These are phyloP conservation scores for Notothenia coriiceps DNA, from an alignment of 2,113 vertebrate genomes.

Conservation along the genomic window DNA sequence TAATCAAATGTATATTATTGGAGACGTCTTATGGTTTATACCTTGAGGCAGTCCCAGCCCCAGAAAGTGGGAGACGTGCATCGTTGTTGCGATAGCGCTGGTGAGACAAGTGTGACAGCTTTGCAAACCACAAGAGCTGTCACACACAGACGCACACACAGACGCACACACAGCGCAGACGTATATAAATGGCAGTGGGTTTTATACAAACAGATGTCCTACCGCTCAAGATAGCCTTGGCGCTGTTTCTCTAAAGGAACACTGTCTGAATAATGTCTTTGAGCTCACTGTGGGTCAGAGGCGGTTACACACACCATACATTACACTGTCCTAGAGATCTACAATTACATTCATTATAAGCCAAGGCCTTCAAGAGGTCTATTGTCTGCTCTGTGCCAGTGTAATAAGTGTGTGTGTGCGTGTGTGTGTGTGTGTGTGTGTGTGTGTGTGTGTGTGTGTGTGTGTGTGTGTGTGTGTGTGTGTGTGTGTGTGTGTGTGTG, in stretches of 20 bases:
- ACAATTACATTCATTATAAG: conserved; percentile 79
- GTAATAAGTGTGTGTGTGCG: neutral
- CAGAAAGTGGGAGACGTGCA: conserved; percentile 13
- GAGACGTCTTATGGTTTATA: neutral
- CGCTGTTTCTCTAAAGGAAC: conserved; percentile 49
- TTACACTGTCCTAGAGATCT: conserved; percentile 73
- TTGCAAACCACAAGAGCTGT: conserved; percentile 22
- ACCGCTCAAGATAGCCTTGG: conserved; percentile 57
- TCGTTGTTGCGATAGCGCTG: neutral
- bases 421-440: neutral
- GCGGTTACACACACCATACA: conserved; percentile 56
- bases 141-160: conserved; percentile 2
- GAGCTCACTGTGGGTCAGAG: conserved; percentile 43
- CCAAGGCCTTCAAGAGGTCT: conserved; percentile 56
- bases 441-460: neutral
- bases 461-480: neutral
- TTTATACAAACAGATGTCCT: conserved; percentile 69
- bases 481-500: neutral
- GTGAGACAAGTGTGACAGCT: conserved; percentile 40
- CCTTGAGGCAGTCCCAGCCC: neutral
- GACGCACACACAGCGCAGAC: conserved; percentile 33
- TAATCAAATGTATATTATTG: neutral
- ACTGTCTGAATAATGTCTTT: conserved; percentile 56
- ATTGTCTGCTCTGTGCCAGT: conserved; percentile 60
- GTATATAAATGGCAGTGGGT: conserved; percentile 48